Evolutionary conservation across 2,888 invertebrate species (phyloP), one percentile per base, ranked within the genome.

Genomic region (Campaea margaritaria): DNA sequence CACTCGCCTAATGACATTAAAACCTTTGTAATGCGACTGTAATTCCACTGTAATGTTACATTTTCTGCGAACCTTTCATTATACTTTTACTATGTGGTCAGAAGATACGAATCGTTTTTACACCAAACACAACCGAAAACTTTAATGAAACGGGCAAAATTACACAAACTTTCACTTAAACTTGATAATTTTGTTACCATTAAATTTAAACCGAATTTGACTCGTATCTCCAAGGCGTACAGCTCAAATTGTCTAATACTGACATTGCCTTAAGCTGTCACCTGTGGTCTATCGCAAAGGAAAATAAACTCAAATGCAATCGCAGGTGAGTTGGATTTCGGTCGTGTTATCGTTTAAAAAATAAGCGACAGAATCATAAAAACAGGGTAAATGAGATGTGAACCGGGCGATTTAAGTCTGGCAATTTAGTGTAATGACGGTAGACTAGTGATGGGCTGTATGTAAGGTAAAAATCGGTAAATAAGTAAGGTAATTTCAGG

Each of bases 311-410:
- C 21, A 50, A 55, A 28, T 4, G 4, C 12, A 12, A 13, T 21
- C 15, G 42, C 2, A 5, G 1, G 47, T 51, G 36, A 47, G 55
- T 43, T 39, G 1, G n/a, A 31, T 38, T 31, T 61, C 43, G 36
- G 16, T 34, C 39, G 41, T 9, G 21, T 9, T 31, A 38, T 57
- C 47, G 56, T 58, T 58, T 65, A 64, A 64, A 69, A 76, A 79
- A 73, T 65, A 62, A 61, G 58, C 57, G 58, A 62, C 66, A 70
- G 65, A 79, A 79, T 80, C 77, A 76, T 85, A 83, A 84, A 84
- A 87, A 84, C 77, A 68, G 72, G 73, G 76, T 78, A 83, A 86
- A 86, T 87, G 85, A 86, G 84, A 85, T 86, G 85, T 83, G 83
- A 86, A 84, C 82, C 81, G 67, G 72, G 77, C 82, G 80, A 85